Evolutionary conservation across 2,888 invertebrate genomes (phyloP).

Genomic region (Ferdinandea cuprea): DNA sequence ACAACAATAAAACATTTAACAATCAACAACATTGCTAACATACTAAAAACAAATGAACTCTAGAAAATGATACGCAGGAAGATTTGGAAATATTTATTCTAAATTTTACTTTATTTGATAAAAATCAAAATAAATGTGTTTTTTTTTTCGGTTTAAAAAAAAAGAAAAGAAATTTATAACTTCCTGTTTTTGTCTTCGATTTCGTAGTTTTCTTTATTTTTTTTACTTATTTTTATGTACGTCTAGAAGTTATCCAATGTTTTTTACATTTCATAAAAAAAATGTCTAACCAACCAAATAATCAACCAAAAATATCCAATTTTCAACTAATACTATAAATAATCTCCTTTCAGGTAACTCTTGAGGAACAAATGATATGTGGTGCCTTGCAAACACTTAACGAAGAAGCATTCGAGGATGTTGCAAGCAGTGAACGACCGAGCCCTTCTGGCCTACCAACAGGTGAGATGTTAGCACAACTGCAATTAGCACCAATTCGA

Average conservation of each 20-base stretch:
- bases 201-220: slow-evolving; percentile 7
- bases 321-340: not conserved
- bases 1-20: no score
- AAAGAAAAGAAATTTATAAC: no score
- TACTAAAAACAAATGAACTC: not conserved
- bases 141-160: no score
- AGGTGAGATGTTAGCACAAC: slow-evolving; percentile 84
- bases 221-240: not conserved
- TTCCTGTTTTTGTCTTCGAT: not conserved
- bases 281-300: not conserved
- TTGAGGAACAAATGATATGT: slow-evolving; percentile 97
- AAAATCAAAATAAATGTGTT: no score
- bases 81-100: not conserved
- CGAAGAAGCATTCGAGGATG: slow-evolving; percentile 96
- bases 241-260: not conserved
- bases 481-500: slow-evolving; percentile 83
- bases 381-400: slow-evolving; percentile 95
- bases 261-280: slow-evolving; percentile 6
- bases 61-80: not conserved
- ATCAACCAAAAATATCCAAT: not conserved
- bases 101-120: no score
- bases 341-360: slow-evolving; percentile 88
- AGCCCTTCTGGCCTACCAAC: slow-evolving; percentile 85
- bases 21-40: not conserved
- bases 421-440: slow-evolving; percentile 88